Evolutionary conservation across 1,140 invertebrate genomes (phyloP).

Genomic region (Vanessa atalanta): DNA sequence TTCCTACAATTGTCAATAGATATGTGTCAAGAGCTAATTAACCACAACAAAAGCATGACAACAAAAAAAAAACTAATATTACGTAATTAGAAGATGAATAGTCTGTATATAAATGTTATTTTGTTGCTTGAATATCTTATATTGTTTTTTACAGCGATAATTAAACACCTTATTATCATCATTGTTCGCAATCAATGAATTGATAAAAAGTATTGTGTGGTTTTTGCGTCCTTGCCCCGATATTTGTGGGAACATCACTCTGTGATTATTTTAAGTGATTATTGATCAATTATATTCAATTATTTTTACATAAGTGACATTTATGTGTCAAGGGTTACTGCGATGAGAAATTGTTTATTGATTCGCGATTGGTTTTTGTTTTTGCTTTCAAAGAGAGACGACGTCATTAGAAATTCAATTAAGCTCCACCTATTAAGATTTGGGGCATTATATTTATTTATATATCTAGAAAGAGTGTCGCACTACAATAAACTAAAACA

Average conservation of each 20-base stretch:
- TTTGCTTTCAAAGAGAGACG: too few relatives aligned
- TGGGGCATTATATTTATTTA: too few relatives aligned
- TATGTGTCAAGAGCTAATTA: too few relatives aligned
- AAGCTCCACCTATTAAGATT: too few relatives aligned
- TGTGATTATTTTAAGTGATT: constrained; percentile 14
- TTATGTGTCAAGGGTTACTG: constrained; percentile 3
- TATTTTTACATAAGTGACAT: constrained; percentile 6
- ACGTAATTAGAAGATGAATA: background rate
- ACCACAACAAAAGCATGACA: too few relatives aligned
- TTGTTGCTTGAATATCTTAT: background rate
- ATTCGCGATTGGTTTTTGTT: background rate
- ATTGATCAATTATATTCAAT: constrained; percentile 20
- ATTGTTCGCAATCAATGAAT: constrained; percentile 43
- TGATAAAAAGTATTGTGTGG: constrained; percentile 40
- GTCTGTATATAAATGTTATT: too few relatives aligned
- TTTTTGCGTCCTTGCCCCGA: constrained; percentile 44
- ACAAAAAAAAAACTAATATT: background rate
- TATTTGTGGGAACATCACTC: constrained; percentile 39
- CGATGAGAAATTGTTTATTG: background rate
- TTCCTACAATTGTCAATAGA: too few relatives aligned
- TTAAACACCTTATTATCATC: constrained; percentile 33
- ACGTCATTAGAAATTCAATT: too few relatives aligned
- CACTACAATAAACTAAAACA: too few relatives aligned
- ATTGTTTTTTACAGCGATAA: constrained; percentile 22
- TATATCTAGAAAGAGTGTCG: too few relatives aligned